Conservation (phyloP, 1,140 invertebrate species). For the Harlomillsia oculata region DNA sequence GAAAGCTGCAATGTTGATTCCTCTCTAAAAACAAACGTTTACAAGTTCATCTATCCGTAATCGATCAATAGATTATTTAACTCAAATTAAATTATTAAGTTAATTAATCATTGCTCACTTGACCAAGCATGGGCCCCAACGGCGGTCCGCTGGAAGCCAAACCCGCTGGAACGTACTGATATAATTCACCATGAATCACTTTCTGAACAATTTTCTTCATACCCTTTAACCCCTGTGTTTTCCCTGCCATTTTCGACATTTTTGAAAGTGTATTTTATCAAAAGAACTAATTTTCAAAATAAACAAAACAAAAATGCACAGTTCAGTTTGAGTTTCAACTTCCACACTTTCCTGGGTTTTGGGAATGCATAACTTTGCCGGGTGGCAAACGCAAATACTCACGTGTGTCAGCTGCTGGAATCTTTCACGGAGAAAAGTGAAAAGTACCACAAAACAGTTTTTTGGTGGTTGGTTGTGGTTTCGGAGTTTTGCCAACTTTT, state of each 20-base stretch:
- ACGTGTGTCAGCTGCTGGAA: too few species aligned
- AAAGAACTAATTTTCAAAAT: too few species aligned
- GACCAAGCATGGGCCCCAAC: conserved; percentile 80
- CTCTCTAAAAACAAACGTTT: conserved; percentile 53
- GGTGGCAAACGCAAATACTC: too few species aligned
- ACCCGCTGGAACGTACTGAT: conserved; percentile 72
- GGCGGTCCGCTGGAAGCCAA: conserved; percentile 77
- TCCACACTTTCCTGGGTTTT: too few species aligned
- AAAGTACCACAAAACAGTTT: too few species aligned
- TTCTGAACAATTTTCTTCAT: conserved; percentile 45
- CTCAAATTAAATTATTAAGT: not conserved
- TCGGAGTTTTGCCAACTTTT: too few species aligned
- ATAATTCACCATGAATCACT: conserved; percentile 58
- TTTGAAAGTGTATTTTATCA: too few species aligned
- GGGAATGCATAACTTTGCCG: too few species aligned
- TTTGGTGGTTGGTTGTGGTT: too few species aligned
- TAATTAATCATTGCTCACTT: conserved; percentile 55
- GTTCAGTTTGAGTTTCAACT: too few species aligned
- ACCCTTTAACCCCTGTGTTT: conserved; percentile 29
- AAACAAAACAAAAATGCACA: too few species aligned
- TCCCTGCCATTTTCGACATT: conserved; percentile 24
- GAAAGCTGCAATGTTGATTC: conserved; percentile 90
- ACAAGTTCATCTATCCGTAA: not conserved
- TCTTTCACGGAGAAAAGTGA: too few species aligned
- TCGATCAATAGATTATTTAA: not conserved